These are phyloP conservation scores for Hyposmocoma kahamanoa DNA, from an alignment of 1,140 invertebrate genomes.

Conservation along the genomic window DNA sequence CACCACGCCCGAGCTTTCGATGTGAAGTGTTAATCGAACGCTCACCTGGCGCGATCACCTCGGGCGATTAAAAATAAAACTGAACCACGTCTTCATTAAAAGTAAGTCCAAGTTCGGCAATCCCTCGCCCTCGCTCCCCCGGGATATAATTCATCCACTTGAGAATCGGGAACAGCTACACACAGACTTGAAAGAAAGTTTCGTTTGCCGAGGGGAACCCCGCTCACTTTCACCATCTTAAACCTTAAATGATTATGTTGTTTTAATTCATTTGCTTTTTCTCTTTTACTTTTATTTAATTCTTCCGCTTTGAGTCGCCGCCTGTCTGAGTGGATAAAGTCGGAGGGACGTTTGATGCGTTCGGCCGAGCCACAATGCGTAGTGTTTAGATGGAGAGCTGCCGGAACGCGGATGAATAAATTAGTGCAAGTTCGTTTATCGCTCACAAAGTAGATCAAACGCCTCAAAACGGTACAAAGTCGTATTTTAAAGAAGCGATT, in stretches of 20 bases:
- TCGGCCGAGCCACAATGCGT: constrained; percentile 12
- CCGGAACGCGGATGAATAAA: constrained; percentile 29
- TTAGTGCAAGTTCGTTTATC: constrained; percentile 17
- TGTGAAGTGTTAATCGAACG: constrained; percentile 8
- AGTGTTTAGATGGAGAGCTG: constrained; percentile 15
- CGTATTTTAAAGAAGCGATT: too few relatives aligned
- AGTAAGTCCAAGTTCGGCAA: constrained; percentile 41
- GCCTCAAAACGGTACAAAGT: too few relatives aligned
- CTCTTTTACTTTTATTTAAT: constrained; percentile 51
- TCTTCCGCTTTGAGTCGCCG: constrained; percentile 53
- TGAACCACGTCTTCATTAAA: constrained; percentile 61
- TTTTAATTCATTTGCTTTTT: constrained; percentile 71
- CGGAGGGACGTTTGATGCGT: constrained; percentile 30
- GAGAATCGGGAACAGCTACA: constrained; percentile 62
- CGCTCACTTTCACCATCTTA: constrained; percentile 48
- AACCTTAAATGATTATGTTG: constrained; percentile 70
- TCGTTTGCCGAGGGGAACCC: constrained; percentile 57
- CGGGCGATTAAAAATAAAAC: constrained; percentile 54
- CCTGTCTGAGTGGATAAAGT: constrained; percentile 58
- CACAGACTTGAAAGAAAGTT: constrained; percentile 67
- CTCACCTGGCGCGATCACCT: too few relatives aligned
- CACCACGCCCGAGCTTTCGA: too few relatives aligned
- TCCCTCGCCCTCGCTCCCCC: constrained; percentile 51
- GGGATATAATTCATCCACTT: constrained; percentile 68
- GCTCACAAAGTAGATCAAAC: too few relatives aligned